Base-by-base conservation (phyloP, 2,113 vertebrate species). In the Cryptotis parvus region DNA sequence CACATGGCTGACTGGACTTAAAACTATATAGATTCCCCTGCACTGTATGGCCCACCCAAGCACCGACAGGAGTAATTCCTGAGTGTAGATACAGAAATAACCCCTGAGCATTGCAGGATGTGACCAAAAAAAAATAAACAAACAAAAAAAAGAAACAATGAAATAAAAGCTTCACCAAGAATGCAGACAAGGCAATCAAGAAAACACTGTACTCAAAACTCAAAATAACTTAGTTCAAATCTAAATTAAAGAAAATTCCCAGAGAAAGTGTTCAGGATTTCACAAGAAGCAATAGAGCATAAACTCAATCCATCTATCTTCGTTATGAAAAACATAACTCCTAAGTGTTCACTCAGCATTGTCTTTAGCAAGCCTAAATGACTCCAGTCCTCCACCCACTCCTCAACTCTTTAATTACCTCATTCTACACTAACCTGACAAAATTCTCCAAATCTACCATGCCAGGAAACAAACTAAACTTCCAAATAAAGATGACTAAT, bases 401-500 rank as follows among this genome's bases (percentile, higher is more conserved):
- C 55, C 27, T 75, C 26, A 84, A 14, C 41, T 27, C 29, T 63
- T 49, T 45, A n/a, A 41, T 68, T 33, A 69, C 37, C 22, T 81
- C 29, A 75, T 22, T 83, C 31, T 63, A 35, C 0, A 35, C 8
- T 18, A 74, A 89, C 18, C 39, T 79, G 16, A 75, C 68, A 80
- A 66, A 20, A 26, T 75, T 74, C 78, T 87, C 58, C 77, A 91
- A 75, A 87, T 41, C 16, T 52, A 72, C 10, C 49, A 84, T 35
- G 22, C 22, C 24, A 4, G 16, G 10, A 91, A 83, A 91, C 9
- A 65, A 14, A 66, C 87, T 72, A 79, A 77, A 75, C 33, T 79
- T 65, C 33, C 29, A 73, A 87, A 24, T 68, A 81, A 75, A 29
- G 37, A 84, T 69, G 24, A 87, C 68, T 84, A 41, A 37, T 91